These are phyloP conservation scores for Kuschelorhynchus macadamiae DNA, from an alignment of 2,888 invertebrate genomes.

Conservation along the genomic window DNA sequence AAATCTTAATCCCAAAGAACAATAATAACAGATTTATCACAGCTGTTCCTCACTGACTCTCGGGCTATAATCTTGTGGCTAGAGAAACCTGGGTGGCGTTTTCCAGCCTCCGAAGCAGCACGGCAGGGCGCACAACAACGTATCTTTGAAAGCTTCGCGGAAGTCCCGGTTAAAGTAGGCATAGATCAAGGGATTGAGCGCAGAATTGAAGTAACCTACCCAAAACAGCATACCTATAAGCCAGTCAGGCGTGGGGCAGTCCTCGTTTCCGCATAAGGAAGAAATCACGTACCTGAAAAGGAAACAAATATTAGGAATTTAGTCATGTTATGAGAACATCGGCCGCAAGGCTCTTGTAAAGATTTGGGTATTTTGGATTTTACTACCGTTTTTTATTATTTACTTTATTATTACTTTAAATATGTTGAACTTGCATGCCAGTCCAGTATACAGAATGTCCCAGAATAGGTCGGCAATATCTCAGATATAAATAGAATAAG, in stretches of 20 bases:
- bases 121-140: conserved; percentile 87
- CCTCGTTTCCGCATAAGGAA: conserved; percentile 82
- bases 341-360: no score
- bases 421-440: no score
- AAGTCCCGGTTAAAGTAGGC: conserved; percentile 98
- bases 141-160: conserved; percentile 95
- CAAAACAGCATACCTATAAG: conserved; percentile 84
- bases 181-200: conserved; percentile 94
- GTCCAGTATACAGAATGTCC: no score
- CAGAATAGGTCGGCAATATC: no score
- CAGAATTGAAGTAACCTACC: conserved; percentile 98
- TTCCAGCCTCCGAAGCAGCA: conserved; percentile 85
- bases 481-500: no score
- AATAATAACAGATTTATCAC: conserved; percentile 55
- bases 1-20: conserved; percentile 4
- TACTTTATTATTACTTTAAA: no score
- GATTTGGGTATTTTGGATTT: no score
- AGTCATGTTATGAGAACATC: no score
- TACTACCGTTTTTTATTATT: no score
- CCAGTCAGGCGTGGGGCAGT: conserved; percentile 77
- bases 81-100: conserved; percentile 72
- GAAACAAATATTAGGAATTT: conserved; percentile 9
- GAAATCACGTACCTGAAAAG: conserved; percentile 85
- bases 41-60: conserved; percentile 64
- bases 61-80: conserved; percentile 64